A percentile compares a stretch with the other conserved stretches of the same genome.
Evolutionary conservation across 2,797 vertebrate genomes (phyloP).

Genomic region (Gymnodraco acuticeps): DNA sequence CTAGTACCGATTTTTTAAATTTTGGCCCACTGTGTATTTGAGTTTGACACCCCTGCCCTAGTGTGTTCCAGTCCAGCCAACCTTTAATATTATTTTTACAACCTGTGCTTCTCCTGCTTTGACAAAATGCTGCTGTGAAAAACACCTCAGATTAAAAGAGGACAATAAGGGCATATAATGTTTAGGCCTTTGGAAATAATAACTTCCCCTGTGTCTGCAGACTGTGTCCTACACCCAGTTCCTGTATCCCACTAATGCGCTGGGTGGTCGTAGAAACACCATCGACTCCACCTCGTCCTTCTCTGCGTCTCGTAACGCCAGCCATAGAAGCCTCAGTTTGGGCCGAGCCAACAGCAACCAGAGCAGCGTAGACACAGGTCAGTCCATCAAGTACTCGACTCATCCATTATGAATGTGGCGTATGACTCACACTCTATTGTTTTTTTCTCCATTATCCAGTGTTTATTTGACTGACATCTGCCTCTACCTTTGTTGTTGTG

Average conservation of each 20-base stretch:
- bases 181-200: neutral
- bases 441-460: neutral
- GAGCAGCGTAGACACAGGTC: conserved; percentile 96
- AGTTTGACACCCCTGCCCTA: neutral
- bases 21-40: no score
- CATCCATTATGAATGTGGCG: neutral
- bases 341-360: conserved; percentile 96
- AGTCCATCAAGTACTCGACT: neutral
- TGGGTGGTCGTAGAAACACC: conserved; percentile 94
- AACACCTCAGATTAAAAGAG: neutral
- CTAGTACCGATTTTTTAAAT: no score
- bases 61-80: no score
- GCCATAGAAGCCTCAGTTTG: conserved; percentile 96
- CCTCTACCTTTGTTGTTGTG: conserved; percentile 25
- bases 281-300: conserved; percentile 98
- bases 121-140: neutral
- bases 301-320: conserved; percentile 94
- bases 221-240: conserved; percentile 99
- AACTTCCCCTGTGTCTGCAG: conserved; percentile 74
- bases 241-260: conserved; percentile 94
- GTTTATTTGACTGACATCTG: neutral
- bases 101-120: neutral
- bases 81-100: neutral
- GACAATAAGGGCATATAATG: no score
- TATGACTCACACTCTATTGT: neutral